Conservation (phyloP, 1,140 invertebrate species). For the Asbolus verrucosus region DNA sequence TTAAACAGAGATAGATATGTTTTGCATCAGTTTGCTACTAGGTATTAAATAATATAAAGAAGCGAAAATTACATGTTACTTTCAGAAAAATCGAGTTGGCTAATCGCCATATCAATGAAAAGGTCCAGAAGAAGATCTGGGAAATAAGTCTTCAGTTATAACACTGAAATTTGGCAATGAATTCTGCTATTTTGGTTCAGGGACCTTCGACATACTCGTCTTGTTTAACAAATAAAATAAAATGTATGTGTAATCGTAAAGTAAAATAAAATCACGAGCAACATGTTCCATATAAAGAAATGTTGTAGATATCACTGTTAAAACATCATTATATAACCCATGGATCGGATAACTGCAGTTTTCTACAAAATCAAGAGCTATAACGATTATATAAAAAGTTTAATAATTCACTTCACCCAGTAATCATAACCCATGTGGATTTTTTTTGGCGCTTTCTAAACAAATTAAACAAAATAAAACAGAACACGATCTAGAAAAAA, state of each 20-base stretch:
- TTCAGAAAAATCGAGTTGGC: slow-evolving; percentile 77
- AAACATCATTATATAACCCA: too few relatives aligned
- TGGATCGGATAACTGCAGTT: too few relatives aligned
- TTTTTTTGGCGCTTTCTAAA: too few relatives aligned
- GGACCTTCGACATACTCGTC: not conserved
- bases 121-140: slow-evolving; percentile 80
- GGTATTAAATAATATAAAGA: slow-evolving; percentile 67
- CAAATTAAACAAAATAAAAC: too few relatives aligned
- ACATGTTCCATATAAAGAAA: too few relatives aligned
- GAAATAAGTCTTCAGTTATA: slow-evolving; percentile 84
- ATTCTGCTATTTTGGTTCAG: not conserved
- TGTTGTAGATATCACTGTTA: too few relatives aligned
- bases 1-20: slow-evolving; percentile 66
- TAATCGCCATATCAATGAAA: slow-evolving; percentile 74
- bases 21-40: slow-evolving; percentile 79
- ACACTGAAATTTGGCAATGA: slow-evolving; percentile 2
- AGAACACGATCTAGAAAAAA: too few relatives aligned
- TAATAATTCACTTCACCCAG: too few relatives aligned
- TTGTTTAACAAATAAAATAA: not conserved
- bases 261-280: too few relatives aligned
- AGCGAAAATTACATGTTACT: slow-evolving; percentile 45
- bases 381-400: too few relatives aligned
- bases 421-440: too few relatives aligned
- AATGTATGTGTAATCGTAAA: not conserved
- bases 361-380: too few relatives aligned